Evolutionary conservation across 2,888 invertebrate genomes (phyloP), one percentile per base, ranked within the genome.

Genomic region (Onchidella celtica): DNA sequence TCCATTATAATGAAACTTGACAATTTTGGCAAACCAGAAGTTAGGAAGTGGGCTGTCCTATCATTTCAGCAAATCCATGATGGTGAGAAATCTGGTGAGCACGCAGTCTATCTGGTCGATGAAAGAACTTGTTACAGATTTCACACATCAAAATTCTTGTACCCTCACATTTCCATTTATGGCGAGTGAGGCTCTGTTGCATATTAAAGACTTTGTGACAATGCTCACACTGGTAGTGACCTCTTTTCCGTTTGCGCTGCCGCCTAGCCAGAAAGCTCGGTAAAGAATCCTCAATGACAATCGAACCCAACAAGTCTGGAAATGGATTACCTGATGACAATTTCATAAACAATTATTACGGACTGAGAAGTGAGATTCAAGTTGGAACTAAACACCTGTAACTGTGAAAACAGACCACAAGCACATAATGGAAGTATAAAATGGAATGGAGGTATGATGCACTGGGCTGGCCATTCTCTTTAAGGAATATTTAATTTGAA

Each of bases 101-200:
- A 17, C 65, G 55, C 36, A 79, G 70, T 29, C 74, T 74, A 70
- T 61, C 82, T 65, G 79, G 59, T 14, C 82, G 79, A 72, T 82
- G 78, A 38, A 70, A 75, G 32, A 79, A 32, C 32, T 79, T 76
- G 2, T 76, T 82, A 70, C 84, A 84, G 27, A 78, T 32, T 2
- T 61, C 66, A 57, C 84, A 84, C n/a, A 69, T 68, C 57, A 84
- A 69, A 6, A 75, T 21, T 0, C 82, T 73, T 0, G 80, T 80
- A 14, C 82, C 76, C 29, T 79, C 79, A 65, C 84, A 82, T 61
- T 84, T 82, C 82, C 82, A 82, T 66, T 79, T 69, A 40, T 84
- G 84, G 21, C 79, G 81, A 34, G 70, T 70, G 3, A 84, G 63
- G 32, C 63, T 72, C 59, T 79, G 72, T 47, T 72, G 68, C 72